These are phyloP conservation scores for Apteryx mantelli DNA, from an alignment of 2,113 vertebrate species.

Conservation along the genomic window DNA sequence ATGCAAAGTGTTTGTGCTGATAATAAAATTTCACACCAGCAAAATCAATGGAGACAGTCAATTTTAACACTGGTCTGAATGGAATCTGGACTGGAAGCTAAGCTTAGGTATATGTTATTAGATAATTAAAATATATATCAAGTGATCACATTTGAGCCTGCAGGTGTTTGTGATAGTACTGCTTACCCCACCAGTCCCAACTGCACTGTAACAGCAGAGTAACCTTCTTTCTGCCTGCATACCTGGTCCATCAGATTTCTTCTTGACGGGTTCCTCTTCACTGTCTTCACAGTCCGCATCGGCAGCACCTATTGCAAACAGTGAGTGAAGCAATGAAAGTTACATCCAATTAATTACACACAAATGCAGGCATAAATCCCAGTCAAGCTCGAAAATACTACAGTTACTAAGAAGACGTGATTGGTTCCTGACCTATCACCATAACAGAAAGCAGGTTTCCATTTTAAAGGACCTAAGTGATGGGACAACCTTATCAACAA, in stretches of 20 bases:
- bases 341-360: background rate
- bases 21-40: background rate
- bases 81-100: background rate
- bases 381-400: background rate
- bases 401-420: background rate
- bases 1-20: background rate
- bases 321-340: background rate
- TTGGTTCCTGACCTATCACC: background rate
- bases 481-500: background rate
- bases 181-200: background rate
- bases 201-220: background rate
- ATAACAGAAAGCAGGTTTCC: background rate
- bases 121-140: background rate
- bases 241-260: constrained; percentile 86
- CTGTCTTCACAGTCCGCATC: constrained; percentile 77
- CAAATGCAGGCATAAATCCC: background rate
- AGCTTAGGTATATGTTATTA: background rate
- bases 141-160: background rate
- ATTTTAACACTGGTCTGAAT: background rate
- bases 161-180: background rate
- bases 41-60: background rate
- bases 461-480: background rate
- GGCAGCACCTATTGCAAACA: constrained; percentile 59
- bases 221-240: background rate
- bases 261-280: constrained; percentile 78